phyloP scores from a whole-genome alignment of 2,888 invertebrate genomes.

The Drosophila antonietae region DNA sequence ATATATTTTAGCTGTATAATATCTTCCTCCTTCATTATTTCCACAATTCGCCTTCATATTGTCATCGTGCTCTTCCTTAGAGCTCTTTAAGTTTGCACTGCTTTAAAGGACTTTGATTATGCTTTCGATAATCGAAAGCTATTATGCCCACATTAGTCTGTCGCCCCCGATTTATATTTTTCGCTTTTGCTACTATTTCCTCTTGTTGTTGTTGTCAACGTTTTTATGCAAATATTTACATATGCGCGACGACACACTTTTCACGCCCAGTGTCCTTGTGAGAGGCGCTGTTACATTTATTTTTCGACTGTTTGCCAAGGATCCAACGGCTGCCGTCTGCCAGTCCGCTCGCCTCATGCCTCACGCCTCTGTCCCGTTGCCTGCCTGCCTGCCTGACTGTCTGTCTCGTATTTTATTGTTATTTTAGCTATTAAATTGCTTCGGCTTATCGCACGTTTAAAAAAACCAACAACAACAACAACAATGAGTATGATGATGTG shows the following conservation, averaged over 20 bases:
- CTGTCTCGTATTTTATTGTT: slow-evolving; percentile 78
- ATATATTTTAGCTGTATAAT: no score
- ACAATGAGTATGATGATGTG: slow-evolving; percentile 39
- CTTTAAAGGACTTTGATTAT: slow-evolving; percentile 19
- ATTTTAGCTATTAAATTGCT: slow-evolving; percentile 80
- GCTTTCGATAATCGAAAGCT: slow-evolving; percentile 78
- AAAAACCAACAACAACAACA: slow-evolving; percentile 58
- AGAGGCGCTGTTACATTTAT: slow-evolving; percentile 56
- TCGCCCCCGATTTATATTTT: slow-evolving; percentile 45
- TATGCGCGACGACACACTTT: slow-evolving; percentile 70
- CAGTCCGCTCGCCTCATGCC: not conserved
- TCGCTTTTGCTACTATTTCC: slow-evolving; percentile 1
- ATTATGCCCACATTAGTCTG: slow-evolving; percentile 76
- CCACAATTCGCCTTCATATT: not conserved
- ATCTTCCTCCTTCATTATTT: no score
- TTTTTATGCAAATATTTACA: slow-evolving; percentile 76
- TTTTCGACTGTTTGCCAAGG: slow-evolving; percentile 69
- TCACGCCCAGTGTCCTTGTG: slow-evolving; percentile 60
- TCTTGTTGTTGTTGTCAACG: slow-evolving; percentile 34
- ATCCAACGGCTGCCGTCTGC: slow-evolving; percentile 12
- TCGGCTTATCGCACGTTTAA: slow-evolving; percentile 81
- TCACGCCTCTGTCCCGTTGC: not conserved
- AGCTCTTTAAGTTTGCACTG: slow-evolving; percentile 25
- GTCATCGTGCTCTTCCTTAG: not conserved
- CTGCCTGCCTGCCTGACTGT: slow-evolving; percentile 23